phyloP scores from a whole-genome alignment of 2,113 vertebrate species.

The Phrynocephalus versicolor region DNA sequence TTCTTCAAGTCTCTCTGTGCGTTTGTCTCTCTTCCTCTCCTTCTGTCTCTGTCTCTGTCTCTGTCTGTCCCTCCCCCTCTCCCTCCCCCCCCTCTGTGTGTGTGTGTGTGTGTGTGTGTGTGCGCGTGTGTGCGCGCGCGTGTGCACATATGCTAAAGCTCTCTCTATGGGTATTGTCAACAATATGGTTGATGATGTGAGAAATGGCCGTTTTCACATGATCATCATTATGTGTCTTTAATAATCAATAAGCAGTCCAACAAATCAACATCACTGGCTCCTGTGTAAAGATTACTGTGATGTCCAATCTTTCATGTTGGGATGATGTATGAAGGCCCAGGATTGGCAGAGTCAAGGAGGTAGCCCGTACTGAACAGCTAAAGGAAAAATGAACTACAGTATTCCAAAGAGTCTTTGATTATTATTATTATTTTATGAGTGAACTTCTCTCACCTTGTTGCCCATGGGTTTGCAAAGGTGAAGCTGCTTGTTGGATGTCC shows the following conservation, averaged over 20 bases:
- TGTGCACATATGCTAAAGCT: neutral
- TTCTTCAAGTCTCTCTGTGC: too few species aligned
- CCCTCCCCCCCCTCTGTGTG: neutral
- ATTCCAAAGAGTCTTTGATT: neutral
- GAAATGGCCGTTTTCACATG: slow-evolving; percentile 3
- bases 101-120: too few species aligned
- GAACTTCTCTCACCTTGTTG: neutral
- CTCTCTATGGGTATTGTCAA: neutral
- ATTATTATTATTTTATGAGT: neutral
- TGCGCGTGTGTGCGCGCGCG: too few species aligned
- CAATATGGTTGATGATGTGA: neutral
- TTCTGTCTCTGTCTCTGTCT: too few species aligned
- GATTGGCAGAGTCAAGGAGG: neutral
- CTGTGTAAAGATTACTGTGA: neutral
- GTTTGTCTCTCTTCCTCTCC: too few species aligned
- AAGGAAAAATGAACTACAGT: neutral
- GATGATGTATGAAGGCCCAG: neutral
- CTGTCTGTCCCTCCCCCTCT: too few species aligned
- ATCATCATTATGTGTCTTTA: neutral
- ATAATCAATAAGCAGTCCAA: neutral
- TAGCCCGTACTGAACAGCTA: slow-evolving; percentile 18
- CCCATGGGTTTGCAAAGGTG: slow-evolving; percentile 39
- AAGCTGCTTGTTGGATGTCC: neutral
- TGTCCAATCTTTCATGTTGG: neutral
- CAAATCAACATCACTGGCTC: neutral